These are phyloP conservation scores for Imbricaverruca yamaguchii DNA, from an alignment of 2,888 invertebrate species.

Conservation along the genomic window DNA sequence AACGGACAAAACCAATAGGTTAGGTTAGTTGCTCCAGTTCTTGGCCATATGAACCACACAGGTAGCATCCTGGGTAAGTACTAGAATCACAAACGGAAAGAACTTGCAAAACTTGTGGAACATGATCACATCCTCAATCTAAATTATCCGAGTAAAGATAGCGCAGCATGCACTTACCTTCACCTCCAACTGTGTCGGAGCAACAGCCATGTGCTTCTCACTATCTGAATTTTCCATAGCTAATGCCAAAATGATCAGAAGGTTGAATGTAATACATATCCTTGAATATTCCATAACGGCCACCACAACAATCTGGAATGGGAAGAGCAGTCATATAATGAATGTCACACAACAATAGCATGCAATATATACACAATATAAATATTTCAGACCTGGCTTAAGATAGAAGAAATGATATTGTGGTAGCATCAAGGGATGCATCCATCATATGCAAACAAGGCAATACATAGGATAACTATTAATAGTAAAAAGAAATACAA, in stretches of 20 bases:
- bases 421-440: no score
- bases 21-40: background rate
- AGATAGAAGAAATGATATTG: no score
- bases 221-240: background rate
- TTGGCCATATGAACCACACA: background rate
- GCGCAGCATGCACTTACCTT: background rate
- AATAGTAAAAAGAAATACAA: no score
- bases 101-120: background rate
- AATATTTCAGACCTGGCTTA: no score
- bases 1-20: no score
- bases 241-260: background rate
- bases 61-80: background rate
- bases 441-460: no score
- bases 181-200: background rate
- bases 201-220: background rate
- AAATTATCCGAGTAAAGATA: background rate
- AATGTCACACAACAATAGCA: no score
- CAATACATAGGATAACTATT: no score
- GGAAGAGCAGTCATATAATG: no score
- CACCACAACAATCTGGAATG: background rate
- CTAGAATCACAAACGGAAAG: background rate
- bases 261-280: background rate
- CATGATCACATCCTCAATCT: background rate
- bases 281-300: background rate
- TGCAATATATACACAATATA: no score